These are phyloP conservation scores for Temnothorax nylanderi DNA, from an alignment of 1,140 invertebrate genomes.

Conservation along the genomic window DNA sequence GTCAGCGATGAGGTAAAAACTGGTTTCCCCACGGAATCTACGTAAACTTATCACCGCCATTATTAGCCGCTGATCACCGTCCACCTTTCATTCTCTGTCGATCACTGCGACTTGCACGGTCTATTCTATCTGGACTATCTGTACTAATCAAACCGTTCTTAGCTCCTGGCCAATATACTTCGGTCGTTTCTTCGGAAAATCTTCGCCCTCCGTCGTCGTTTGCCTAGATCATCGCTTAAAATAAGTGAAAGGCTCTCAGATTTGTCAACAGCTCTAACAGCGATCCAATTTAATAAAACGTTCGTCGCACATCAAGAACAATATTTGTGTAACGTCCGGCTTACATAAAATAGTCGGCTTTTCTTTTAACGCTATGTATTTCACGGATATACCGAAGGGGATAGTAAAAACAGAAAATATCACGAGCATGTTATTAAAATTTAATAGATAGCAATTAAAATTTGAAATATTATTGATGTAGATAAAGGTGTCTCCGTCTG, in stretches of 20 bases:
- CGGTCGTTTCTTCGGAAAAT: background rate
- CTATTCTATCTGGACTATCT: background rate
- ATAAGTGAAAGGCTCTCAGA: slow-evolving; percentile 11
- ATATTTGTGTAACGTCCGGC: background rate
- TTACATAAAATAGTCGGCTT: background rate
- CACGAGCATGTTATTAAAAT: background rate
- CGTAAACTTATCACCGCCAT: slow-evolving; percentile 25
- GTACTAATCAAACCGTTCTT: background rate
- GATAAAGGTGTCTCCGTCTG: slow-evolving; percentile 81
- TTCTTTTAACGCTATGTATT: background rate
- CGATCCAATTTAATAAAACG: background rate
- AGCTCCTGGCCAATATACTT: background rate
- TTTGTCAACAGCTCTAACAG: background rate
- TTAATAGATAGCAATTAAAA: background rate
- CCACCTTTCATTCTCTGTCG: slow-evolving; percentile 38
- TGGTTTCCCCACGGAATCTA: slow-evolving; percentile 39
- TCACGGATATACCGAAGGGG: background rate
- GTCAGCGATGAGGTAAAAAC: slow-evolving; percentile 39
- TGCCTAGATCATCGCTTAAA: background rate
- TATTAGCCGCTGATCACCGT: background rate
- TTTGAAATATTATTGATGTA: slow-evolving; percentile 14
- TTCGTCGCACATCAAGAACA: background rate
- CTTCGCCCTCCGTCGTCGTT: background rate
- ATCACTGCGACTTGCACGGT: background rate
- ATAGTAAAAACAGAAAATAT: background rate